phyloP scores from a whole-genome alignment of 2,113 vertebrate genomes.

The Pachypanchax playfairii region DNA sequence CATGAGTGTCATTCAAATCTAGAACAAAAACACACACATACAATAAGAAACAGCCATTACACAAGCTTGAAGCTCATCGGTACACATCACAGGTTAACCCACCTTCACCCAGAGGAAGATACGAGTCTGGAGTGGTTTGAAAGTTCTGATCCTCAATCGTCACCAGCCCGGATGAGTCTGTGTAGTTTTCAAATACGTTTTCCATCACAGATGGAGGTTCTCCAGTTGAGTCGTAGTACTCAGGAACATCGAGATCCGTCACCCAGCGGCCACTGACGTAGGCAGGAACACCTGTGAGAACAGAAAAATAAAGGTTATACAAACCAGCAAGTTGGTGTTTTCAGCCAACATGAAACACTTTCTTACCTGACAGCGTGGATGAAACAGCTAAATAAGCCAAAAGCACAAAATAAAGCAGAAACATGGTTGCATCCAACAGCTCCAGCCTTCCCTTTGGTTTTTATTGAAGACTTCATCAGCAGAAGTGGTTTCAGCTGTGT shows the following conservation, averaged over 20 bases:
- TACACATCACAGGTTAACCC: background rate
- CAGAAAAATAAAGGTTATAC: background rate
- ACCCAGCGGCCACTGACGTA: conserved; percentile 28
- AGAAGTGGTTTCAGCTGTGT: conserved; percentile 63
- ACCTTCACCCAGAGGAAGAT: conserved; percentile 41
- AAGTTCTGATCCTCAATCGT: background rate
- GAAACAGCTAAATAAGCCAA: conserved; percentile 21
- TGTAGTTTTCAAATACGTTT: background rate
- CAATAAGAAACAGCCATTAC: background rate
- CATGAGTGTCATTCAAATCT: conserved; percentile 2
- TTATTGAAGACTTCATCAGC: conserved; percentile 41
- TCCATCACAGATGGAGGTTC: background rate
- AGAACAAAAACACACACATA: background rate
- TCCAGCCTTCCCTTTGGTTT: background rate
- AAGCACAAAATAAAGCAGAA: conserved; percentile 33
- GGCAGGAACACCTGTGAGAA: conserved; percentile 21
- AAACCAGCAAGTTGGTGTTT: background rate
- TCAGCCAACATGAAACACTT: fast-evolving
- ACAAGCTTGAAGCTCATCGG: background rate
- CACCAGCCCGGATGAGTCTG: background rate
- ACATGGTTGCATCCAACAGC: conserved; percentile 18
- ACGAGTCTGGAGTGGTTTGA: background rate
- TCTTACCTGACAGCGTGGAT: conserved; percentile 47
- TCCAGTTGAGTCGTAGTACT: background rate
- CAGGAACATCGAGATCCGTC: background rate